These are phyloP conservation scores for Ormyrus pomaceus DNA, from an alignment of 2,888 invertebrate genomes.

Conservation along the genomic window DNA sequence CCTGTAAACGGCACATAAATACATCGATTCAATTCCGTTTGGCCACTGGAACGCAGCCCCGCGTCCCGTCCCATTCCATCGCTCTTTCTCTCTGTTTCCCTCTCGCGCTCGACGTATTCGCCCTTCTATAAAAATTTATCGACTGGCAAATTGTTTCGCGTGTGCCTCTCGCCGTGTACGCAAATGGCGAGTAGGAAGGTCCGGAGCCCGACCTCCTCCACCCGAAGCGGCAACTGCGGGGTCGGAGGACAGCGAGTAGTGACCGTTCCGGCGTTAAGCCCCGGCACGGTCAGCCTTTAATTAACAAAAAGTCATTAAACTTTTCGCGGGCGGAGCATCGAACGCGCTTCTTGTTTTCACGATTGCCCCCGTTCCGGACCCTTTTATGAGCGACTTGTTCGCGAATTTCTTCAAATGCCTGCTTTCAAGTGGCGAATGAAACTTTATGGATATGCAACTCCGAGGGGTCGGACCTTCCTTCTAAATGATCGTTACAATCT, in stretches of 20 bases:
- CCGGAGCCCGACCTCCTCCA: constrained; percentile 27
- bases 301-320: constrained; percentile 76
- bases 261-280: constrained; percentile 70
- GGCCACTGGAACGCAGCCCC: constrained; percentile 64
- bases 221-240: not conserved
- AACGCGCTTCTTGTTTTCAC: constrained; percentile 50
- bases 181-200: constrained; percentile 25
- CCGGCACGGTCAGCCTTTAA: constrained; percentile 70
- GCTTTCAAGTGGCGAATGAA: constrained; percentile 33
- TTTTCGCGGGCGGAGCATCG: constrained; percentile 66
- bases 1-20: constrained; percentile 75
- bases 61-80: constrained; percentile 53
- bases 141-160: constrained; percentile 76
- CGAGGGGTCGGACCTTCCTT: no score
- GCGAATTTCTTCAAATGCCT: constrained; percentile 52
- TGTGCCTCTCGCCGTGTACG: constrained; percentile 58
- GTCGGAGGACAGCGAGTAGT: constrained; percentile 54
- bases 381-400: constrained; percentile 54
- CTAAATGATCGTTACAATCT: no score
- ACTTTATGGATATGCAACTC: constrained; percentile 6
- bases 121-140: constrained; percentile 74
- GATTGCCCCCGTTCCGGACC: constrained; percentile 43
- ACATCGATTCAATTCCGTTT: constrained; percentile 76
- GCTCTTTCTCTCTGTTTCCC: constrained; percentile 39
- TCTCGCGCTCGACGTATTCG: constrained; percentile 59